Percentiles rank a stretch among this genome's conserved stretches.
Conservation (phyloP, 2,113 vertebrate genomes). For the Hippolais icterina region DNA sequence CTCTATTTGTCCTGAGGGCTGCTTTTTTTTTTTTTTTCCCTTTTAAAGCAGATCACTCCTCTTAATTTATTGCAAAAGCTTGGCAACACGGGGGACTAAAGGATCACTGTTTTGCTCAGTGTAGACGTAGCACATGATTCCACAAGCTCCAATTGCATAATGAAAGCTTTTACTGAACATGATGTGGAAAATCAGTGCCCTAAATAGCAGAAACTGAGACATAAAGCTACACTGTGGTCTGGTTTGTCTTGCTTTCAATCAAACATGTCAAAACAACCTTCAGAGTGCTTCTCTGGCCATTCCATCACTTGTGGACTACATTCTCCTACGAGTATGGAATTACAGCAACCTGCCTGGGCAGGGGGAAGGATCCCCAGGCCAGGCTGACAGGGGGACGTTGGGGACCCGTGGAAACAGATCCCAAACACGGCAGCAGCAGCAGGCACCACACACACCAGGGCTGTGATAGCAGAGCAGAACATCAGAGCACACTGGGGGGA, state of each 20-base stretch:
- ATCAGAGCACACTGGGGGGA: background rate
- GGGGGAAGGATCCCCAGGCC: background rate
- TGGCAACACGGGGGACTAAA: background rate
- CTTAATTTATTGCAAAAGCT: background rate
- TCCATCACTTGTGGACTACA: accelerated
- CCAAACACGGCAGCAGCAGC: background rate
- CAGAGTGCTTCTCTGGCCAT: background rate
- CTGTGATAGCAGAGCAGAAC: accelerated
- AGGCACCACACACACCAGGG: background rate
- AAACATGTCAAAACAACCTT: background rate
- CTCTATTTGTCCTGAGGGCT: background rate
- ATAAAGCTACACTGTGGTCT: background rate
- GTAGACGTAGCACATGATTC: constrained; percentile 50
- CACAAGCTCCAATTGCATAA: constrained; percentile 46
- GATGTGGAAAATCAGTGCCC: constrained; percentile 5
- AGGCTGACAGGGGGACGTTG: accelerated
- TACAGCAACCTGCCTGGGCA: background rate
- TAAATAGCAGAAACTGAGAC: background rate
- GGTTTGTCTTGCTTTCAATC: background rate
- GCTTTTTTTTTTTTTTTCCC: accelerated
- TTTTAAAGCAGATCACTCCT: background rate
- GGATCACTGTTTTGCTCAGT: constrained; percentile 9
- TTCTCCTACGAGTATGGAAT: accelerated
- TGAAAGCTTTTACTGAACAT: constrained; percentile 36
- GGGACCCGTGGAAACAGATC: background rate